Evolutionary conservation across 2,113 vertebrate species (phyloP).

Genomic region (Hystrix brachyura): DNA sequence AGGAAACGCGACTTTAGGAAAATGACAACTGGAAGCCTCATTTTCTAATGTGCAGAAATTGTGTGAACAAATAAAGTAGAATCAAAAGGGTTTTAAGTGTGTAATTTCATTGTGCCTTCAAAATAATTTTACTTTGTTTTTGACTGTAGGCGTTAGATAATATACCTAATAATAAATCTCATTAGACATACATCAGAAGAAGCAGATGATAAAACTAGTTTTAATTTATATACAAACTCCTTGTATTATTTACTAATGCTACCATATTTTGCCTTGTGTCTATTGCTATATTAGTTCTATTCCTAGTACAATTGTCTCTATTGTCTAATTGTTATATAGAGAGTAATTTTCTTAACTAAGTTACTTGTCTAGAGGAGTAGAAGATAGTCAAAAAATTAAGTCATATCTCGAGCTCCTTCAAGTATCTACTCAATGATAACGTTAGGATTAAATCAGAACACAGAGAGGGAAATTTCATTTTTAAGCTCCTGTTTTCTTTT

Average conservation of each 20-base stretch:
- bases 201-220: not conserved
- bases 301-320: not conserved
- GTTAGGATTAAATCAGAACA: not conserved
- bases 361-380: not conserved
- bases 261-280: not conserved
- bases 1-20: constrained; percentile 93
- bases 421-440: not conserved
- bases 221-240: constrained; percentile 8
- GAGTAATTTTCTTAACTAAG: not conserved
- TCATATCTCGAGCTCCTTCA: not conserved
- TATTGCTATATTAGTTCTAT: not conserved
- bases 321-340: not conserved
- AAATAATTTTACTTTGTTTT: constrained; percentile 48
- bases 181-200: constrained; percentile 23
- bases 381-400: constrained; percentile 5
- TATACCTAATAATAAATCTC: not conserved
- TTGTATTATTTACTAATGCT: not conserved
- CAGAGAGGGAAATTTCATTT: not conserved
- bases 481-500: constrained; percentile 44
- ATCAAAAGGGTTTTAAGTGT: constrained; percentile 22
- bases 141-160: constrained; percentile 42
- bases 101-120: not conserved
- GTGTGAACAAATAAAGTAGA: constrained; percentile 58
- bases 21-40: fast-evolving
- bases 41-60: constrained; percentile 64